phyloP scores from a whole-genome alignment of 2,113 vertebrate genomes.

The Phycodurus eques region DNA sequence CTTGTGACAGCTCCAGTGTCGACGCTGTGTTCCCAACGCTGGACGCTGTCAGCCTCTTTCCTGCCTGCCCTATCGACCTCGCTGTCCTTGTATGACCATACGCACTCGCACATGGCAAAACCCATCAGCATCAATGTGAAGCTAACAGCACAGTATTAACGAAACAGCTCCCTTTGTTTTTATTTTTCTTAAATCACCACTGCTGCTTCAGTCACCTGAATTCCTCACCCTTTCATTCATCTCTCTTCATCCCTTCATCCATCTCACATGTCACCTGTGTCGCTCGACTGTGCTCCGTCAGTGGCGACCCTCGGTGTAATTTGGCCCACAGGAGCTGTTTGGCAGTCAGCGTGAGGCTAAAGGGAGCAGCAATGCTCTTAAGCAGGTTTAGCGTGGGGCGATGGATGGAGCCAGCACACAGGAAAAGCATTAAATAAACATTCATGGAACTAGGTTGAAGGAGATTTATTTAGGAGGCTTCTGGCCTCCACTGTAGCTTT shows the following conservation, averaged over 20 bases:
- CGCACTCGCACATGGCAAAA: conserved; percentile 4
- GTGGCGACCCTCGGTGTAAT: conserved; percentile 63
- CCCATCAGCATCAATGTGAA: conserved; percentile 5
- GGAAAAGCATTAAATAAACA: conserved; percentile 78
- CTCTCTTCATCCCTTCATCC: conserved; percentile 31
- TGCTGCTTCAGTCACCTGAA: neutral
- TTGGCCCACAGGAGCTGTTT: conserved; percentile 60
- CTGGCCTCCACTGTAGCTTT: conserved; percentile 58
- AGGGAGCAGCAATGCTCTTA: conserved; percentile 51
- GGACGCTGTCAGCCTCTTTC: conserved; percentile 34
- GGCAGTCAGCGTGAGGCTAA: conserved; percentile 62
- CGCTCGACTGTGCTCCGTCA: conserved; percentile 57
- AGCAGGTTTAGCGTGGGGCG: conserved; percentile 67
- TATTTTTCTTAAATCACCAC: neutral
- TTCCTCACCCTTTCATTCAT: neutral
- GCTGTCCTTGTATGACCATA: conserved; percentile 19
- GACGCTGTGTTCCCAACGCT: conserved; percentile 23
- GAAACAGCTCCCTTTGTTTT: neutral
- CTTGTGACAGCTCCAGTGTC: conserved; percentile 43
- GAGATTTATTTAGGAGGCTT: conserved; percentile 76
- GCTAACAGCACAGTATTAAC: conserved; percentile 3
- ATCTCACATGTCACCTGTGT: conserved; percentile 29
- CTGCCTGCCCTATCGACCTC: conserved; percentile 22
- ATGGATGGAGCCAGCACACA: conserved; percentile 59
- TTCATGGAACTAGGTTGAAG: conserved; percentile 78